Evolutionary conservation across 92 coral and sea anemone genomes (phyloP).

Genomic region (Ricordea florida): DNA sequence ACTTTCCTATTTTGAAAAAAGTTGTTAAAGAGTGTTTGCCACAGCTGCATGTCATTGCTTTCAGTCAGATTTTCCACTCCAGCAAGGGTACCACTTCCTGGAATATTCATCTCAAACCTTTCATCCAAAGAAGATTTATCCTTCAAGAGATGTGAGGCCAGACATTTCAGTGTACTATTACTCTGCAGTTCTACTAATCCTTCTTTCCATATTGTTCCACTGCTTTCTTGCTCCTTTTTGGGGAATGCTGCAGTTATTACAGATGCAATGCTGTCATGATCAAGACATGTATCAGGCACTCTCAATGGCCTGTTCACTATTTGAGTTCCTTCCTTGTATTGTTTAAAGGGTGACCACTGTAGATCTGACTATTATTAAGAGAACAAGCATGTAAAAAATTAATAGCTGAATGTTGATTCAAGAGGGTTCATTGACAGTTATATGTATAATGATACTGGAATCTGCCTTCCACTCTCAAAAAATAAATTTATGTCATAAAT

Average conservation of each 20-base stretch:
- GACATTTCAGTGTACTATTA: not conserved
- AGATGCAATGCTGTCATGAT: not conserved
- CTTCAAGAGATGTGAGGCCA: not conserved
- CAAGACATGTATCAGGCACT: not conserved
- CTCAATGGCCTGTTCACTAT: too few relatives aligned
- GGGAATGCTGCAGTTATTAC: slow-evolving; percentile 8
- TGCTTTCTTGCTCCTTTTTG: not conserved
- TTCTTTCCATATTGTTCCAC: not conserved
- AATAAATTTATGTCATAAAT: too few relatives aligned
- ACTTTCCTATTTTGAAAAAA: slow-evolving; percentile 2
- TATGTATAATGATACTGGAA: too few relatives aligned
- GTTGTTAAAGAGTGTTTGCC: slow-evolving; percentile 3
- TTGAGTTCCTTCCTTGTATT: slow-evolving; percentile 43
- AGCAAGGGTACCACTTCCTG: too few relatives aligned
- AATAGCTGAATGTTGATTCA: not conserved
- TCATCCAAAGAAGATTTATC: not conserved
- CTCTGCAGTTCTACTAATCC: not conserved
- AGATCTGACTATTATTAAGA: slow-evolving; percentile 20
- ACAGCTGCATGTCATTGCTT: too few relatives aligned
- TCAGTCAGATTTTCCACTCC: too few relatives aligned
- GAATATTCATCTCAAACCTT: too few relatives aligned
- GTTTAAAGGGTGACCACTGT: slow-evolving; percentile 75
- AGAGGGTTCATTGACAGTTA: not conserved
- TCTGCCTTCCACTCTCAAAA: too few relatives aligned
- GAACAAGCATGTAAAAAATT: not conserved